Conservation (phyloP, 2,797 vertebrate genomes). For the Apogon hyalosoma region DNA sequence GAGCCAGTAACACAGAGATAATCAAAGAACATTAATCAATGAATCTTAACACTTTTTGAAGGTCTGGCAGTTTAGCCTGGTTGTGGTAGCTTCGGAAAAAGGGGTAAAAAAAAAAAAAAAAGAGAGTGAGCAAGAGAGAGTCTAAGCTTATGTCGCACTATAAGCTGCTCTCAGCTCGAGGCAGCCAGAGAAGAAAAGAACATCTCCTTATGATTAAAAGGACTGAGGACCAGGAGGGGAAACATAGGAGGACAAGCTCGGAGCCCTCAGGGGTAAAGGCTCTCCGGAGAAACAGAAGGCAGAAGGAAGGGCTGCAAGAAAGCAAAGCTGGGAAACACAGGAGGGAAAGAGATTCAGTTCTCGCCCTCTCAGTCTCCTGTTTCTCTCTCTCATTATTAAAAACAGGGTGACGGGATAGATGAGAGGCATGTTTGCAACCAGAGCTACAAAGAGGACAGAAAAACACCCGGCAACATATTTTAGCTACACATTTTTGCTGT, state of each 20-base stretch:
- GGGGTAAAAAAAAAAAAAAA: constrained; percentile 26
- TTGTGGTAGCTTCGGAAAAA: constrained; percentile 51
- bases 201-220: constrained; percentile 82
- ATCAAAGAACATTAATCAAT: constrained; percentile 75
- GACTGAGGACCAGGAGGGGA: constrained; percentile 75
- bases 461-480: constrained; percentile 44
- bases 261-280: constrained; percentile 61
- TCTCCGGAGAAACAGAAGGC: constrained; percentile 67
- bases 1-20: constrained; percentile 66
- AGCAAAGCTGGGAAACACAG: constrained; percentile 41
- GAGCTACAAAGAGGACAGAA: constrained; percentile 64
- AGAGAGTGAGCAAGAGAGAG: constrained; percentile 33
- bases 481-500: constrained; percentile 29
- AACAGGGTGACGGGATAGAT: constrained; percentile 54
- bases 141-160: constrained; percentile 70
- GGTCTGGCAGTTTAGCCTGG: constrained; percentile 42
- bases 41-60: constrained; percentile 59
- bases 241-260: constrained; percentile 74
- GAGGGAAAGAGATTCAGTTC: constrained; percentile 52
- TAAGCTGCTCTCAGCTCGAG: constrained; percentile 77
- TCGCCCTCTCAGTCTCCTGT: constrained; percentile 52
- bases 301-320: constrained; percentile 55
- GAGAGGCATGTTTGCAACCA: constrained; percentile 65
- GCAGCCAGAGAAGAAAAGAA: constrained; percentile 77
- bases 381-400: constrained; percentile 63